Base-by-base conservation (phyloP, 2,888 invertebrate genomes). In the Sycophila texana region DNA sequence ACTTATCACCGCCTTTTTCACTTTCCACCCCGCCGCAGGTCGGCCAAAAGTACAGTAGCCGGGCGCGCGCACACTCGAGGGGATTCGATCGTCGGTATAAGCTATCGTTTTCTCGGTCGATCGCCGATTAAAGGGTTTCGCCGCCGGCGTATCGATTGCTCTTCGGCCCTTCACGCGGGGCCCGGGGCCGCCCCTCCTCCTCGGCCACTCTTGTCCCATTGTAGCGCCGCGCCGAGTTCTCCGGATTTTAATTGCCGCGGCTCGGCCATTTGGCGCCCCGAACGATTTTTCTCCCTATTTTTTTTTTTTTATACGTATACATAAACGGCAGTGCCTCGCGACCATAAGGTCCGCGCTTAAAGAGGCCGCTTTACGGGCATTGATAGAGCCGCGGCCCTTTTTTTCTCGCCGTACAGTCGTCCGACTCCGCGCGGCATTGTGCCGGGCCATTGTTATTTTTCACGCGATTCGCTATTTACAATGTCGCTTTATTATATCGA, bases 141-240 rank as follows among this genome's bases (percentile, higher is more conserved):
- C 55, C 22, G 58, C 26, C 39, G 39, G 30, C n/a, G 53, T 72
- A 79, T 79, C 75, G 79, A 76, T 79, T 79, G 68, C 73, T 79
- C 53, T 12, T 22, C 30, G 47, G 30, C 60, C 14, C 47, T 12
- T 4, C 12, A 14, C 67, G 18, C n/a, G n/a, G 26, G 22, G 22
- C 53, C 26, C 39, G 26, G 22, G 22, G 26, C 26, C 39, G 18
- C 14, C 20, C 47, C 18, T 49, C 55, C 20, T 67, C 7, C n/a
- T 61, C 20, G 12, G 47, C 14, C 18, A 51, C 47, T n/a, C 22
- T 22, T 12, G 22, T 20, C 13, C 10, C n/a, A 68, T 68, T 74
- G 61, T 72, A 26, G 26, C 26, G 26, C 26, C 26, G 26, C 26
- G 26, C 26, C 60, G n/a, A 22, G 20, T 47, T 20, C 39, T 39